phyloP scores from a whole-genome alignment of 2,113 vertebrate species.

The Serilophus lunatus region DNA sequence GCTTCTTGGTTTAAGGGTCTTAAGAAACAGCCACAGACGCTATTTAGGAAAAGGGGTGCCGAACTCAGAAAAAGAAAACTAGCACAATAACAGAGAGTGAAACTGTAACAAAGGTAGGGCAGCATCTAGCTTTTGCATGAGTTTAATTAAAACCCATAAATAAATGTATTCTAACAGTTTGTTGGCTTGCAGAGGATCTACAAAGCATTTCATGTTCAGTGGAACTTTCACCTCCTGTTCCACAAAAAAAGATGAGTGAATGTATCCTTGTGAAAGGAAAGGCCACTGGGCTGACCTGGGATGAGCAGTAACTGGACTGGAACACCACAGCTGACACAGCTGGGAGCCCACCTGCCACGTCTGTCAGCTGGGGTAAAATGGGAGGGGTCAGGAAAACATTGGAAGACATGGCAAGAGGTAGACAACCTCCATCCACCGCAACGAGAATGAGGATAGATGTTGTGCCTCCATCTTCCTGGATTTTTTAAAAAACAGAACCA shows the following conservation, averaged over 20 bases:
- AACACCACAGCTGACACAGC: neutral
- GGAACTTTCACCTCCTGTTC: neutral
- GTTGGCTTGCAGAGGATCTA: neutral
- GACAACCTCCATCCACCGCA: neutral
- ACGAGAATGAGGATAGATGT: neutral
- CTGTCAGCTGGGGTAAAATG: neutral
- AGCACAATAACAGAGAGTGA: neutral
- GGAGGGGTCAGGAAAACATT: neutral
- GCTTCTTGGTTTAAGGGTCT: neutral
- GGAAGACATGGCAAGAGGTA: neutral
- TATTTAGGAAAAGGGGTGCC: neutral
- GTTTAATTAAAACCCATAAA: neutral
- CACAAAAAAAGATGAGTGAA: neutral
- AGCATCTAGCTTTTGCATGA: neutral
- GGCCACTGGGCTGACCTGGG: neutral
- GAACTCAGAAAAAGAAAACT: neutral
- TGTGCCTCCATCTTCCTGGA: neutral
- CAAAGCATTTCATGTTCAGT: neutral
- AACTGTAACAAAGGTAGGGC: neutral
- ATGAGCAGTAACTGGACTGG: neutral
- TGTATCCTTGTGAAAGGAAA: neutral
- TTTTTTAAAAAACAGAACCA: fast-evolving
- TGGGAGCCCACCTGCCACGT: fast-evolving
- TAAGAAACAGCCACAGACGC: neutral
- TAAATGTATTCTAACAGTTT: neutral